Conservation (phyloP, 2,113 vertebrate species). For the Charadrius vociferus region DNA sequence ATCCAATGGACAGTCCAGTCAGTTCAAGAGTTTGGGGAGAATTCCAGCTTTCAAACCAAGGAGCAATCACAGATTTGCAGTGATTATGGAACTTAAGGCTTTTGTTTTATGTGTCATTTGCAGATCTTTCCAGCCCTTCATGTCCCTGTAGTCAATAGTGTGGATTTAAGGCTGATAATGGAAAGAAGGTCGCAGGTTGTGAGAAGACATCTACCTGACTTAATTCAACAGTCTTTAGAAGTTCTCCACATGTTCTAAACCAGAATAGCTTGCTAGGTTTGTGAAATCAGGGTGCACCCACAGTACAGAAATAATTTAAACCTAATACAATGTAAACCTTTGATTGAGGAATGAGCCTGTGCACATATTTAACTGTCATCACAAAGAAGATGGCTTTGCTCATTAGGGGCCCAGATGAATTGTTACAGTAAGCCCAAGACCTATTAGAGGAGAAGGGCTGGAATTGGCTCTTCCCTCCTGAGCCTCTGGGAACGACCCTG, state of each 20-base stretch:
- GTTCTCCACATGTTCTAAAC: not conserved
- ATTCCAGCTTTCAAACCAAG: constrained; percentile 3
- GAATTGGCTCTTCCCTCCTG: not conserved
- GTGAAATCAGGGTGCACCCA: not conserved
- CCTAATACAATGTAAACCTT: not conserved
- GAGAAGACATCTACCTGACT: not conserved
- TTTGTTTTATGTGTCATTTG: not conserved
- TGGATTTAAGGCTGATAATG: not conserved
- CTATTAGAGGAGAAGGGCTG: not conserved
- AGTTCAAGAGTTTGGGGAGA: not conserved
- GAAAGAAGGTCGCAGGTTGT: not conserved
- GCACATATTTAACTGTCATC: constrained; percentile 28
- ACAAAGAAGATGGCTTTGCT: constrained; percentile 5
- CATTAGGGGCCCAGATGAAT: constrained; percentile 9
- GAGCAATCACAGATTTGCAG: not conserved
- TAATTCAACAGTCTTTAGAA: not conserved
- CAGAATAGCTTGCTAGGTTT: not conserved
- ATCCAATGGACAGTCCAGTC: not conserved
- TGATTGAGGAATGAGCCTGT: not conserved
- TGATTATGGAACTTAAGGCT: not conserved
- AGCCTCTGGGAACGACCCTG: not conserved
- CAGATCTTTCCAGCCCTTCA: not conserved
- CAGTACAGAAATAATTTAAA: not conserved
- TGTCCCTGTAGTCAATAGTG: not conserved
- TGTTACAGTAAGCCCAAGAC: not conserved